Base-by-base conservation (phyloP, 1,140 invertebrate genomes). In the Vanessa tameamea region DNA sequence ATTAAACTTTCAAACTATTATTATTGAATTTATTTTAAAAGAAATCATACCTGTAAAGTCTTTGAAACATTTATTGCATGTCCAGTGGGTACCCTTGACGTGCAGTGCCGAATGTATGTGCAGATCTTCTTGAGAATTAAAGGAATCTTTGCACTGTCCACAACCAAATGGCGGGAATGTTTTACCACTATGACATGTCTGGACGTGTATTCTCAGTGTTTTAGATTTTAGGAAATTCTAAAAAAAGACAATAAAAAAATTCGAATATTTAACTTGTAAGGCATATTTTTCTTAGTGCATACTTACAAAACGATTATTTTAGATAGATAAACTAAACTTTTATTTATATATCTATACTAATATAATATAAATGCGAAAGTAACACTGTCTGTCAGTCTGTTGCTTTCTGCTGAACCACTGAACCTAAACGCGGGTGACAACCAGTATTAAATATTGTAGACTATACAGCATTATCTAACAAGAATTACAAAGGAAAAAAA, bases 61-160 rank as follows among this genome's bases (percentile, higher is more conserved):
- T 47, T 92, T 92, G 0, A 79, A 50, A 67, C 90, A 92, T 65
- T 84, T 69, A 15, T 78, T 83, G 63, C 90, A 92, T 43, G 73
- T 84, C 90, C 86, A 92, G 12, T 55, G 43, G 14, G 82, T 73
- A 8, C 80, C 83, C 20, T 81, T 84, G 3, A 48, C 47, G 66
- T 92, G 90, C 47, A 90, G 63, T 3, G 82, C 76, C 0, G 76
- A 79, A 69, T 92, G 90, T 23, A 92, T 61, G 7, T 78, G 67
- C 9, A 90, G 78, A 50, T 92, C 90, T 63, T 89, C 82, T 57
- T 86, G 81, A 2, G 82, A 86, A 14, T 70, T 76, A 57, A 92
- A 92, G 7, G 80, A 77, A n/a, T 92, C 83, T 37, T 86, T 86
- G 65, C 90, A 92, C 9, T 87, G 76, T 11, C 31, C 65, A 68